Evolutionary conservation across 2,797 vertebrate species (phyloP).

Genomic region (Discoglossus pictus): DNA sequence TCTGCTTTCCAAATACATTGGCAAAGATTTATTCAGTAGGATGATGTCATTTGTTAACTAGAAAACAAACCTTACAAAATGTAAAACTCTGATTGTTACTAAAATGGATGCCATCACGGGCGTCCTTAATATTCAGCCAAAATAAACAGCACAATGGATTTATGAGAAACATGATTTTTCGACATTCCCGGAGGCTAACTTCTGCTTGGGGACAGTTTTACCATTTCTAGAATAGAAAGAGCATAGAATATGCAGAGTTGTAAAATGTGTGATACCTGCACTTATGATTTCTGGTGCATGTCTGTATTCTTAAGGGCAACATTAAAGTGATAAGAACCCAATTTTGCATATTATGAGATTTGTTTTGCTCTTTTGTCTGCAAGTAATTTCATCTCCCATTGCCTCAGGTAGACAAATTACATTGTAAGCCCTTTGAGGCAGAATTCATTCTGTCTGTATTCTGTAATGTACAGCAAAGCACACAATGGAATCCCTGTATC

Average conservation of each 20-base stretch:
- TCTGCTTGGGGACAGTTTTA: not conserved
- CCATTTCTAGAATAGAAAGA: no score
- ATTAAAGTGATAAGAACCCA: slow-evolving; percentile 12
- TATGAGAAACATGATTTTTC: no score
- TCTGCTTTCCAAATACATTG: no score
- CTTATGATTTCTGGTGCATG: not conserved
- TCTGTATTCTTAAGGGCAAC: not conserved
- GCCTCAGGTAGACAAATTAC: slow-evolving; percentile 19
- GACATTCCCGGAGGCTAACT: not conserved
- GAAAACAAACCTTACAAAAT: no score
- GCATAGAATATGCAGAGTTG: no score
- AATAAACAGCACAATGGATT: no score
- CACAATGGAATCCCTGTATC: slow-evolving; percentile 8
- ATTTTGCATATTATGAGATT: slow-evolving; percentile 12
- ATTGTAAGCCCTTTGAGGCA: slow-evolving; percentile 13
- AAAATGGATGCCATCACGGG: no score
- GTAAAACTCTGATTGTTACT: no score
- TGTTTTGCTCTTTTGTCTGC: slow-evolving; percentile 3
- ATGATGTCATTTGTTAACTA: no score
- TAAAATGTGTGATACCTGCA: slow-evolving; percentile 9
- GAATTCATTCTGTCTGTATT: slow-evolving; percentile 3
- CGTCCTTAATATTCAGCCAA: no score
- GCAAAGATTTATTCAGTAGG: no score
- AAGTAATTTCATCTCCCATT: slow-evolving; percentile 9
- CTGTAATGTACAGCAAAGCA: not conserved